Conservation (phyloP, 92 coral and sea anemone genomes). For the Zoanthus sansibaricus region DNA sequence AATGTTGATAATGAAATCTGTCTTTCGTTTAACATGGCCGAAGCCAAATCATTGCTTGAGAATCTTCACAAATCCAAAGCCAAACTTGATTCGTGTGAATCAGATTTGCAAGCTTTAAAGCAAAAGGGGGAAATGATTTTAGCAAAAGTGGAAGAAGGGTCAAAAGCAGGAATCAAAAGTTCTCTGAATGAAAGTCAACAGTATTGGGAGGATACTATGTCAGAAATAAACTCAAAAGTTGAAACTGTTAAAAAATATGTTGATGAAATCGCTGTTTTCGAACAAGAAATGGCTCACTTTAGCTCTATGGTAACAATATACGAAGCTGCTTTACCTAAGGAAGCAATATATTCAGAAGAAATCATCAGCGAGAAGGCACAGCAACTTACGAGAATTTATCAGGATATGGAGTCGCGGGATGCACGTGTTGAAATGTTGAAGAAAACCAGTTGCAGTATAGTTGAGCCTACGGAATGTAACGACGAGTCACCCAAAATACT, state of each 20-base stretch:
- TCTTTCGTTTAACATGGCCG: slow-evolving; percentile 54
- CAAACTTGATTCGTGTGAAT: slow-evolving; percentile 62
- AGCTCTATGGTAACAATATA: slow-evolving; percentile 82
- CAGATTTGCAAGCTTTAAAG: slow-evolving; percentile 50
- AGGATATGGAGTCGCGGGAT: slow-evolving; percentile 82
- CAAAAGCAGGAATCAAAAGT: slow-evolving; percentile 54
- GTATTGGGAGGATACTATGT: slow-evolving; percentile 38
- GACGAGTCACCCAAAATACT: slow-evolving; percentile 50
- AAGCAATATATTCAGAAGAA: slow-evolving; percentile 71
- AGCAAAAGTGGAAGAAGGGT: slow-evolving; percentile 42
- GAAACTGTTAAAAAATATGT: slow-evolving; percentile 59
- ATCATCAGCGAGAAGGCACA: slow-evolving; percentile 76
- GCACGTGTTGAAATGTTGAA: slow-evolving; percentile 65
- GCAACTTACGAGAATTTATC: slow-evolving; percentile 71
- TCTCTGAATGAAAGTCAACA: slow-evolving; percentile 47
- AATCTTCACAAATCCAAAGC: slow-evolving; percentile 60
- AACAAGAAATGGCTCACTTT: slow-evolving; percentile 78
- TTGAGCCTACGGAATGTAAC: slow-evolving; percentile 22
- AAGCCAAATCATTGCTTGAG: slow-evolving; percentile 62
- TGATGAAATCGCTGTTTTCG: slow-evolving; percentile 70
- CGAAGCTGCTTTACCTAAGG: slow-evolving; percentile 79
- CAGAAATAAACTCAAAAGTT: slow-evolving; percentile 47
- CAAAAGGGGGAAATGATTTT: slow-evolving; percentile 53
- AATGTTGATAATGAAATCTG: slow-evolving; percentile 30
- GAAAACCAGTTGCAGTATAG: slow-evolving; percentile 56